Percentiles rank a stretch among this genome's conserved stretches.
phyloP scores from a whole-genome alignment of 2,113 vertebrate genomes.

The Petrocephalus zakoni region DNA sequence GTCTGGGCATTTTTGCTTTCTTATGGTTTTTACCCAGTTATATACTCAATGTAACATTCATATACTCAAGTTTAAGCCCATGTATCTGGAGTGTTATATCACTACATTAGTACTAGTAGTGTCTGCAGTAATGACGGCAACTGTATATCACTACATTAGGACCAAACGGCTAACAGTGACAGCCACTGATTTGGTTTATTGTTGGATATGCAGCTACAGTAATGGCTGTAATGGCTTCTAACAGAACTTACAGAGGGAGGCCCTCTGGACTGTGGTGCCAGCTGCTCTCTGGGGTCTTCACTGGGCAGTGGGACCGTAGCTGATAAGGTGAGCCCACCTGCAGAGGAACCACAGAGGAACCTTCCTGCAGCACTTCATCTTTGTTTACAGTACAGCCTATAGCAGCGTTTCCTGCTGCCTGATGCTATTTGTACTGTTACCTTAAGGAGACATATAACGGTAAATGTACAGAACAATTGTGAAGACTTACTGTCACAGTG shows the following conservation, averaged over 20 bases:
- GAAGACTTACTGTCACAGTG: slow-evolving; percentile 47
- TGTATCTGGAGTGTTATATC: neutral
- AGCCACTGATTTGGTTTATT: neutral
- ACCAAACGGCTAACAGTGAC: neutral
- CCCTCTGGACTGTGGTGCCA: neutral
- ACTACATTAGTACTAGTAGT: neutral
- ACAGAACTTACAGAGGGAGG: slow-evolving; percentile 31
- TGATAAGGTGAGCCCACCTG: slow-evolving; percentile 37
- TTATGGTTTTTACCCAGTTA: neutral
- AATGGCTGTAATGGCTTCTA: neutral
- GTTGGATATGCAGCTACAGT: neutral
- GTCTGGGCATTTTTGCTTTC: neutral
- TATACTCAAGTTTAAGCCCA: neutral
- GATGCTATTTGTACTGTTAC: neutral
- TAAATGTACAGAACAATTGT: neutral
- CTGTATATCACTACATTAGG: no score
- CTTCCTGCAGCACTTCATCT: neutral
- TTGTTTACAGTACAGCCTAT: neutral
- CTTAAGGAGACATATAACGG: neutral
- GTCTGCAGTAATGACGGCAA: no score
- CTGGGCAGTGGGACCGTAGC: neutral
- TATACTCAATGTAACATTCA: neutral
- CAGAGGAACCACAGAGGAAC: slow-evolving; percentile 2
- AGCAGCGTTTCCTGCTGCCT: neutral
- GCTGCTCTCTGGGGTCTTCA: slow-evolving; percentile 9